Percentiles rank a stretch among this genome's conserved stretches.
Conservation (phyloP, 2,888 invertebrate species). For the Apodemia zela region DNA sequence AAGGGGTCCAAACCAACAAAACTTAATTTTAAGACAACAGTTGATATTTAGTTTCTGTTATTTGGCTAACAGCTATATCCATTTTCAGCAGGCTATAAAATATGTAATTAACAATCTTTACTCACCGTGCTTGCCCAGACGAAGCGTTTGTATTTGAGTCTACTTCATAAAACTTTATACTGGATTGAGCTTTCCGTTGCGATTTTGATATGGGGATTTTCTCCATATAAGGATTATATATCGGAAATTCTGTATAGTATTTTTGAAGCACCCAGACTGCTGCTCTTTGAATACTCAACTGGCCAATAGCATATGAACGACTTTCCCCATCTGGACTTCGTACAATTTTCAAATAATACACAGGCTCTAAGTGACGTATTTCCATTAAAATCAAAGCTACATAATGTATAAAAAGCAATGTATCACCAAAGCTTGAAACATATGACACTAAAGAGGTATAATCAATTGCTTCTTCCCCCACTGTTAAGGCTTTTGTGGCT, state of each 20-base stretch:
- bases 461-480: constrained; percentile 89
- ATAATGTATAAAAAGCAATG: constrained; percentile 96
- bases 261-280: constrained; percentile 96
- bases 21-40: too few species aligned
- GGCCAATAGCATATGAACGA: constrained; percentile 92
- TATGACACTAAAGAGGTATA: constrained; percentile 95
- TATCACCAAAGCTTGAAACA: constrained; percentile 95
- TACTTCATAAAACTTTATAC: constrained; percentile 98
- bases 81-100: not conserved
- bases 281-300: constrained; percentile 95
- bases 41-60: too few species aligned
- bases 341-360: constrained; percentile 93
- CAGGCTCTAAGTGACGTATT: constrained; percentile 93
- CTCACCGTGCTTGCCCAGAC: constrained; percentile 84
- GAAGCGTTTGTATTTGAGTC: constrained; percentile 87
- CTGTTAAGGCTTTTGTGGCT: constrained; percentile 88
- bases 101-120: constrained; percentile 12
- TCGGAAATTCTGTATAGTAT: constrained; percentile 97
- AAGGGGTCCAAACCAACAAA: too few species aligned
- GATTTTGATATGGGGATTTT: constrained; percentile 93
- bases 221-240: constrained; percentile 98
- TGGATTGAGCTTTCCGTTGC: constrained; percentile 87
- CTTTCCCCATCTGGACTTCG: constrained; percentile 98
- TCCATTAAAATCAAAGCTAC: constrained; percentile 96
- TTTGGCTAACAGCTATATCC: not conserved